A percentile compares a stretch with the other conserved stretches of the same genome.
phyloP scores from a whole-genome alignment of 1,140 invertebrate species.

The Drosophila insularis region DNA sequence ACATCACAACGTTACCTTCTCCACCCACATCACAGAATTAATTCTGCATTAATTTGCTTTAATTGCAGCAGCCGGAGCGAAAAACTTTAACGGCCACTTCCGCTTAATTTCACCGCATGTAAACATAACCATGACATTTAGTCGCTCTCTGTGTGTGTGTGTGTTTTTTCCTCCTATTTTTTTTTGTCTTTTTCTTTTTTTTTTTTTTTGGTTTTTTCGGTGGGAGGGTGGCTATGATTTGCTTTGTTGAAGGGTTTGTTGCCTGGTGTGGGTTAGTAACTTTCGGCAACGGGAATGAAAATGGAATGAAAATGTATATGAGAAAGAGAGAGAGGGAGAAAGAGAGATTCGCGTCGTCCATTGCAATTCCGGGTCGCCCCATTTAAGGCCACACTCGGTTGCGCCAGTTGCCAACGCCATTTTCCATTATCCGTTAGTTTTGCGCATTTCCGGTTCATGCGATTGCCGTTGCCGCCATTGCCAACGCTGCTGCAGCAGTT shows the following conservation, averaged over 20 bases:
- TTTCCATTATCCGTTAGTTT: conserved; percentile 79
- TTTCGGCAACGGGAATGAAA: conserved; percentile 14
- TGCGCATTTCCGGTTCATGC: conserved; percentile 73
- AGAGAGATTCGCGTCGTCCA: conserved; percentile 14
- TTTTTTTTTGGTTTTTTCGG: conserved; percentile 47
- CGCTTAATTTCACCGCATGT: conserved; percentile 72
- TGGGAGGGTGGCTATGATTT: conserved; percentile 32
- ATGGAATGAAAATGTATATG: not conserved
- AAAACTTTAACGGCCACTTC: conserved; percentile 67
- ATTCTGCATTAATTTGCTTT: conserved; percentile 74
- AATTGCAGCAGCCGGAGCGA: conserved; percentile 50
- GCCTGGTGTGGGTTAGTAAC: conserved; percentile 2
- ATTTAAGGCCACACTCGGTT: conserved; percentile 63
- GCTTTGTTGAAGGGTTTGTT: conserved; percentile 4
- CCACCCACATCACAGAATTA: conserved; percentile 31
- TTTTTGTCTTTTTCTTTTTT: not conserved
- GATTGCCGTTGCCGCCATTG: conserved; percentile 42
- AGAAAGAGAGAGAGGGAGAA: no score
- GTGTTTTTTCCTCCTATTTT: conserved; percentile 7
- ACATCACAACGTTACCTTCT: not conserved
- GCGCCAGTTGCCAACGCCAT: conserved; percentile 64
- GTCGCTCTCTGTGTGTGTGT: conserved; percentile 37
- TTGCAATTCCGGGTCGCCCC: conserved; percentile 40
- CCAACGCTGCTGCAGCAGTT: conserved; percentile 3
- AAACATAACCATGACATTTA: conserved; percentile 80